These are phyloP conservation scores for Cyclargus thomasi DNA, from an alignment of 1,140 invertebrate species.

Conservation along the genomic window DNA sequence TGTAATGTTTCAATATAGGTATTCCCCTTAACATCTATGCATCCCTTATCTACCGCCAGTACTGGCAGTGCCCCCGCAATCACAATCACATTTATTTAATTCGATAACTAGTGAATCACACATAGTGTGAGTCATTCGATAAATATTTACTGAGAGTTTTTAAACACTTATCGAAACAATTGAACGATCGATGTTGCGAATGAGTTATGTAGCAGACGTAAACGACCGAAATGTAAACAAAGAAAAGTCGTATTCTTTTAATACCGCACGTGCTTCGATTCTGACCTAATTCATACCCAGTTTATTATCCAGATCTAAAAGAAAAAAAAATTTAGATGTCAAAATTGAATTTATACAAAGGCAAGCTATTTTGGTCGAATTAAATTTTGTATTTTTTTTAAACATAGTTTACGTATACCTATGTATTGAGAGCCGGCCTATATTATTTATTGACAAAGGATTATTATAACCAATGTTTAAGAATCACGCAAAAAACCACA, in stretches of 20 bases:
- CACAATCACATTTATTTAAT: conserved; percentile 30
- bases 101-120: conserved; percentile 39
- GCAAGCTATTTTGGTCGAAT: too few relatives aligned
- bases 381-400: too few relatives aligned
- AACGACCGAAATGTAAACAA: neutral
- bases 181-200: neutral
- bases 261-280: neutral
- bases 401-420: too few relatives aligned
- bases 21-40: conserved; percentile 24
- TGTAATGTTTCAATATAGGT: neutral
- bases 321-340: too few relatives aligned
- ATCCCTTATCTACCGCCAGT: conserved; percentile 35
- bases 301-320: too few relatives aligned
- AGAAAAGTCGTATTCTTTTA: neutral
- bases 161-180: conserved; percentile 5
- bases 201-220: conserved; percentile 2
- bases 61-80: conserved; percentile 27
- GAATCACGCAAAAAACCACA: too few relatives aligned
- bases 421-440: too few relatives aligned
- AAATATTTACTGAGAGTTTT: conserved; percentile 11
- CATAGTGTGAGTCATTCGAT: neutral
- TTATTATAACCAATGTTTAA: too few relatives aligned
- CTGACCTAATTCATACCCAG: neutral
- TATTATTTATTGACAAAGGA: too few relatives aligned
- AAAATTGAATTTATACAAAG: too few relatives aligned